Base-by-base conservation (phyloP, 2,113 vertebrate species). In the Empidonax traillii region DNA sequence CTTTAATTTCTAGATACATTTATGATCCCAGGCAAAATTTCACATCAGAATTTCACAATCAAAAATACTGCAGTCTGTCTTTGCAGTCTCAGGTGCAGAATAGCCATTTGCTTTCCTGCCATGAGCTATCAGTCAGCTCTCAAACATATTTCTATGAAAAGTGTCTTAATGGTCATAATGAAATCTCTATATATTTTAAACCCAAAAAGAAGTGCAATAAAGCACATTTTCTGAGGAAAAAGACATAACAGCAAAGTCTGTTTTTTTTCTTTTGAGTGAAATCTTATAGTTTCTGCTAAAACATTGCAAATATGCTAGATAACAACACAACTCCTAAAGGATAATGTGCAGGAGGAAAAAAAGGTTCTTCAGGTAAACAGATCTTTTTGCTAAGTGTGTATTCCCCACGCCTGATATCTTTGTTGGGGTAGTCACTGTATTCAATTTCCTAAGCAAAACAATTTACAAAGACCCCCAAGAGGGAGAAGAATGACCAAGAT, bases 381-480 rank as follows among this genome's bases (percentile, higher is more conserved):
- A 77, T 85, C 13, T 67, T 81, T 73, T 86, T 85, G 62, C 62
- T 49, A 85, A 93, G 15, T 51, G 37, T 83, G 44, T 73, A 78
- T 91, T 87, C 56, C 53, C 47, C n/a, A 61, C 4, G 76, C 13
- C 8, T 65, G 30, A 7, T 93, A 55, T 55, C 41, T 89, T 80
- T 94, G 63, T 39, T 75, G 72, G 24, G 23, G 22, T 68, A 78
- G 72, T 78, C 43, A 49, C 83, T 85, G 58, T 52, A 62, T 78
- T 92, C 14, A 0, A 28, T 93, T 96, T 97, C 92, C 95, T 93
- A 92, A 92, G 65, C 71, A 84, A 46, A 52, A 51, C 39, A 74
- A 76, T 58, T 95, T 89, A 92, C 84, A 96, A 96, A 96, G 95
- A 68, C 86, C 68, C 33, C 90, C 93, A 84, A 72, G 85, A 81